Percentiles rank a stretch among this genome's conserved stretches.
These are phyloP conservation scores for Hypsopygia costalis DNA, from an alignment of 2,888 invertebrate genomes.

Conservation along the genomic window DNA sequence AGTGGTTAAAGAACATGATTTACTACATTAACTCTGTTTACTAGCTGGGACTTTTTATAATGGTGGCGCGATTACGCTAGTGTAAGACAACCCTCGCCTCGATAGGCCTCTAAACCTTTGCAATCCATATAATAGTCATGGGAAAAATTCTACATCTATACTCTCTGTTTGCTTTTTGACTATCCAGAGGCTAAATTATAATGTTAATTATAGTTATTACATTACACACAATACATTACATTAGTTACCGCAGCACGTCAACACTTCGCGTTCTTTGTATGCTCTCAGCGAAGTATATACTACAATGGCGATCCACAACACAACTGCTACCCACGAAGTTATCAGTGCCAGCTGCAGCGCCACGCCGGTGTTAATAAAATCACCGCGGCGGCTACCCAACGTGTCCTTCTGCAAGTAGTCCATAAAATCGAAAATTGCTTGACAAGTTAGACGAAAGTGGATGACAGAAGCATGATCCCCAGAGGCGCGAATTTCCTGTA, in stretches of 20 bases:
- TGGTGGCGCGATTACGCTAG: too few species aligned
- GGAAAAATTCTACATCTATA: too few species aligned
- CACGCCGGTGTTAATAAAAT: constrained; percentile 86
- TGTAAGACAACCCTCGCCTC: too few species aligned
- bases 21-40: too few species aligned
- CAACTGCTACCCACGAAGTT: constrained; percentile 82
- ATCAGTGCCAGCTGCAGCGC: constrained; percentile 84
- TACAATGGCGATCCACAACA: constrained; percentile 75
- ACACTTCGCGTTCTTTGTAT: constrained; percentile 57
- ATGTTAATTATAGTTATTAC: too few species aligned
- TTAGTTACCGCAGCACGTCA: constrained; percentile 72
- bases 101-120: too few species aligned
- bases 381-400: constrained; percentile 82
- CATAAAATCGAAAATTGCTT: constrained; percentile 90
- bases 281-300: constrained; percentile 78
- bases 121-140: too few species aligned
- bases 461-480: constrained; percentile 82
- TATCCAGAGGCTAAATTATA: too few species aligned
- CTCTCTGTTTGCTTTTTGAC: too few species aligned
- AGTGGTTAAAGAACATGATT: too few species aligned
- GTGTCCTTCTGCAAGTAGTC: constrained; percentile 88
- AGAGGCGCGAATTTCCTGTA: constrained; percentile 67
- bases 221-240: too few species aligned
- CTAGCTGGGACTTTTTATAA: too few species aligned
- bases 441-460: constrained; percentile 85